Percentiles rank a stretch among this genome's conserved stretches.
These are phyloP conservation scores for Phyllostomus hastatus DNA, from an alignment of 2,113 vertebrate species.

Conservation along the genomic window DNA sequence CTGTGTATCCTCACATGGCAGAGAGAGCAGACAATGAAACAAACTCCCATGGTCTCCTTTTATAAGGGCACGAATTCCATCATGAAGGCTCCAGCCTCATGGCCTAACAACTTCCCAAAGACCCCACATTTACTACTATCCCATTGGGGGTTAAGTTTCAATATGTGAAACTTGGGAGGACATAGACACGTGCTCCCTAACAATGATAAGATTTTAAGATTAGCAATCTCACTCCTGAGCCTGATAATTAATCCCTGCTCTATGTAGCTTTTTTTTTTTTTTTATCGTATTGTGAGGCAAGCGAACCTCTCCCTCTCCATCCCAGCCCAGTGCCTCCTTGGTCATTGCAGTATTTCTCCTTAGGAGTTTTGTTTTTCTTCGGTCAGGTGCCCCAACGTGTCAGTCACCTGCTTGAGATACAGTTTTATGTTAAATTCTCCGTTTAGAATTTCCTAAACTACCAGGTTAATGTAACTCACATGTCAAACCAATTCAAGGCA, in stretches of 20 bases:
- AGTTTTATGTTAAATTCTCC: not conserved
- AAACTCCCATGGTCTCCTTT: not conserved
- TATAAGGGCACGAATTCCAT: not conserved
- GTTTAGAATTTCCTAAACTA: not conserved
- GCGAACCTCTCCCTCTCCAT: not conserved
- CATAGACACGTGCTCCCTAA: not conserved
- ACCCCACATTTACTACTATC: not conserved
- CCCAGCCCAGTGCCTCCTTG: not conserved
- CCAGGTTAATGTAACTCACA: not conserved
- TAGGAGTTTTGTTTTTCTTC: not conserved
- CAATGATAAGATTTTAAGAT: not conserved
- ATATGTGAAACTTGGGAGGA: not conserved
- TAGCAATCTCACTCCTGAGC: not conserved
- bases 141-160: not conserved
- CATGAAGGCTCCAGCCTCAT: not conserved
- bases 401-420: not conserved
- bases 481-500: not conserved
- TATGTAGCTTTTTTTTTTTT: not conserved
- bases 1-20: not conserved
- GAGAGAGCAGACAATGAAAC: not conserved
- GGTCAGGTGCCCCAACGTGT: not conserved
- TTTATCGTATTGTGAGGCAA: not conserved
- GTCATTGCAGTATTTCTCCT: not conserved
- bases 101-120: not conserved
- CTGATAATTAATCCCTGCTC: not conserved